These are phyloP conservation scores for Poeciliopsis turneri DNA, from an alignment of 2,797 vertebrate genomes.

Conservation along the genomic window DNA sequence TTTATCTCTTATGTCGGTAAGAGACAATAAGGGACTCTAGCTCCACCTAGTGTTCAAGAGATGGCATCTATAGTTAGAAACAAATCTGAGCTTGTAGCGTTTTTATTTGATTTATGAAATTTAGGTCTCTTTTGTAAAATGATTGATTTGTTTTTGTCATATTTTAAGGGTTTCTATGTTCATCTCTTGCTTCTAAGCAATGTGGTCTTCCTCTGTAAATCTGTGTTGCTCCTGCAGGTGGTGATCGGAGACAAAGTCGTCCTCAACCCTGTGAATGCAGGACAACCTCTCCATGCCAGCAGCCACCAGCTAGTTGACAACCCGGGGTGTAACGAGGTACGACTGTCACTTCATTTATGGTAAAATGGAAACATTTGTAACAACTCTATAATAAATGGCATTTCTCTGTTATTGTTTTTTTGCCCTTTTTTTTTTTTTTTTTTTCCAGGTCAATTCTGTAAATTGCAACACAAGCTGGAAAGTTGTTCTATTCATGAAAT, in stretches of 20 bases:
- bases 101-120: neutral
- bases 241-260: conserved; percentile 99
- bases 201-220: conserved; percentile 4
- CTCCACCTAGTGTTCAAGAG: conserved; percentile 53
- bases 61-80: neutral
- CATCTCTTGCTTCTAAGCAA: neutral
- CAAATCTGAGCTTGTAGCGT: no score
- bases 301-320: conserved; percentile 97
- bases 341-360: neutral
- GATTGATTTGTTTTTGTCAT: neutral
- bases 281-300: conserved; percentile 96
- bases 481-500: conserved; percentile 98
- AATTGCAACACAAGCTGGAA: conserved; percentile 99
- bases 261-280: conserved; percentile 97
- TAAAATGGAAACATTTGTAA: neutral
- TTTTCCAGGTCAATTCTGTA: conserved; percentile 92
- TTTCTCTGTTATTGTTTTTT: neutral
- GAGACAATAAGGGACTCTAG: neutral
- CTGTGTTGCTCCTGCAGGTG: conserved; percentile 80
- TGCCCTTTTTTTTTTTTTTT: conserved; percentile 10
- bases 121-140: neutral
- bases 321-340: conserved; percentile 97
- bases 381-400: neutral
- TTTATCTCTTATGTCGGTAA: neutral
- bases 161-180: neutral